Percentiles rank a stretch among this genome's conserved stretches.
phyloP scores from a whole-genome alignment of 2,113 vertebrate species.

The Podilymbus podiceps region DNA sequence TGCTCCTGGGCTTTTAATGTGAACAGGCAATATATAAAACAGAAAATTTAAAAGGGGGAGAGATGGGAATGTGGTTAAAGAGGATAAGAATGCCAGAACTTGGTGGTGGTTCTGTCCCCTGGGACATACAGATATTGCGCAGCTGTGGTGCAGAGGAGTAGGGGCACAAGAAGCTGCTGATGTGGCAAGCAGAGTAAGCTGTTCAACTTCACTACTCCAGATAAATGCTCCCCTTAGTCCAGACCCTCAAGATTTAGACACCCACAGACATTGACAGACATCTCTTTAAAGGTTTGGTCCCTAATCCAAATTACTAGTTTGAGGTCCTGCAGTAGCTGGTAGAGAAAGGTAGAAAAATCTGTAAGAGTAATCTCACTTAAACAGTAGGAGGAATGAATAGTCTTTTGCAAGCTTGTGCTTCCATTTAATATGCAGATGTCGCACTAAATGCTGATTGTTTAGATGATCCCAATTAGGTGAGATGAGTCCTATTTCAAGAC shows the following conservation, averaged over 20 bases:
- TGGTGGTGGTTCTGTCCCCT: background rate
- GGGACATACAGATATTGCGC: too few relatives aligned
- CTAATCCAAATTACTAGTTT: background rate
- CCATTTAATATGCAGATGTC: background rate
- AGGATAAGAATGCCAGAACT: background rate
- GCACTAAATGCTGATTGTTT: background rate
- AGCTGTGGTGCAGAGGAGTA: background rate
- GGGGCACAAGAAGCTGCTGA: background rate
- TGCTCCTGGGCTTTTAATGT: background rate
- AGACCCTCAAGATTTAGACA: background rate
- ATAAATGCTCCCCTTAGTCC: background rate
- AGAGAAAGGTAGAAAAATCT: background rate
- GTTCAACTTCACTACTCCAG: fast-evolving
- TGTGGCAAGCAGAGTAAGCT: background rate
- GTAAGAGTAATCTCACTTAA: background rate
- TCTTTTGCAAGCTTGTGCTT: background rate
- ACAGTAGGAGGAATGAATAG: background rate
- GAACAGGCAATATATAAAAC: background rate
- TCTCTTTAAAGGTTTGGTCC: background rate
- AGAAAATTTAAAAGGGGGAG: background rate
- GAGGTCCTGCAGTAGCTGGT: background rate
- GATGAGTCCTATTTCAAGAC: background rate
- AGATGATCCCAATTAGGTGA: background rate
- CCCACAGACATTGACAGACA: background rate
- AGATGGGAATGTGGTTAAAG: background rate